phyloP scores from a whole-genome alignment of 2,113 vertebrate species.

The Penelope pileata region DNA sequence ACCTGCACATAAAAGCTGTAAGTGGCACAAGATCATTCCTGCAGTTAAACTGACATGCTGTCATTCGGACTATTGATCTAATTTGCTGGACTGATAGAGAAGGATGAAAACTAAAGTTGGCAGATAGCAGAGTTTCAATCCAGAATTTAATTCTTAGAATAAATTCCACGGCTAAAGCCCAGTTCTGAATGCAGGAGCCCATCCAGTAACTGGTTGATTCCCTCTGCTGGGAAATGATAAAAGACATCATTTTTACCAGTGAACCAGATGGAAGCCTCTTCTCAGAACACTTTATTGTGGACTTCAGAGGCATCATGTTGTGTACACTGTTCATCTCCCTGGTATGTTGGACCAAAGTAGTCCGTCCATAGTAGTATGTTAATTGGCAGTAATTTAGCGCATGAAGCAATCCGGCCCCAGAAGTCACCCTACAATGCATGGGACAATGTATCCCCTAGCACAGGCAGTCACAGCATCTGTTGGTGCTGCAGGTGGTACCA shows the following conservation, averaged over 20 bases:
- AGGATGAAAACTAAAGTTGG: background rate
- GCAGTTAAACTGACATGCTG: background rate
- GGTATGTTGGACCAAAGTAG: background rate
- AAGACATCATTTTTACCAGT: background rate
- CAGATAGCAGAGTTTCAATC: background rate
- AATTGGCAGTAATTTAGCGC: background rate
- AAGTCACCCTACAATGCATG: background rate
- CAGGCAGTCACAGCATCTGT: rapidly evolving
- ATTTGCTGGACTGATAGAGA: background rate
- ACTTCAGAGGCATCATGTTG: background rate
- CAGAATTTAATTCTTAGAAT: background rate
- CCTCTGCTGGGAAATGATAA: background rate
- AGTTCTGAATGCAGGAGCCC: background rate
- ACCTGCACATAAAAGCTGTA: background rate
- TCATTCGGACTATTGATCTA: background rate
- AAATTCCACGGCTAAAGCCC: background rate
- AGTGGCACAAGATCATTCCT: background rate
- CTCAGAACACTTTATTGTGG: background rate
- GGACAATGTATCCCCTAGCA: background rate
- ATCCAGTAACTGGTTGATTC: background rate
- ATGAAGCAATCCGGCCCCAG: background rate
- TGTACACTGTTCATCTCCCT: background rate
- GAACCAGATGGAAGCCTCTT: background rate
- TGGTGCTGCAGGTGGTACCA: background rate
- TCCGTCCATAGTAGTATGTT: background rate